Base-by-base conservation (phyloP, 2,888 invertebrate species). In the Xanthia togata region DNA sequence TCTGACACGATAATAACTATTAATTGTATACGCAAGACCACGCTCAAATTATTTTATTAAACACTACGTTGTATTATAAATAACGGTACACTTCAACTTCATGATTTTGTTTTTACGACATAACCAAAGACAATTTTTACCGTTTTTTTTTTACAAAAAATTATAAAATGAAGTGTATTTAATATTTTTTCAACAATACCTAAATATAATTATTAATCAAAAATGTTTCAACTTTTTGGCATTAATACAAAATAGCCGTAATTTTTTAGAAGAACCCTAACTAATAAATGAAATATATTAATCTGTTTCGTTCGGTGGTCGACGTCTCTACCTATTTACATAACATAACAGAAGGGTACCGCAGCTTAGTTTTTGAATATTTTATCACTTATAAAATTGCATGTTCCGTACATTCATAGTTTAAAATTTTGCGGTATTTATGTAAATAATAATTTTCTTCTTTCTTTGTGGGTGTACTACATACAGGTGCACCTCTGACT, bases 261-360 rank as follows among this genome's bases (percentile, higher is more conserved):
- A 72, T 20, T 83, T 80, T 80, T 84, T 74, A 68, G 71, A 78
- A 78, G 50, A 67, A 47, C 14, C 78, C 80, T 87, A 87, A 76
- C 67, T 82, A 76, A 76, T 79, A 78, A 68, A 77, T 73, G 63
- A 60, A 83, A 87, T 88, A 87, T 88, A 87, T 88, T 87, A 87
- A 76, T 79, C 86, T 82, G 71, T 83, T 73, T 86, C 85, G 88
- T 73, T 86, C 87, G 87, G 87, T 87, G 87, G 87, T 83, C 68
- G 74, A 81, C 78, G 85, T 85, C 86, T 85, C 75, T 86, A 80
- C 71, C 41, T 85, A 85, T 76, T 85, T 81, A 87, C 71, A 86
- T 76, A 76, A 85, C 67, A 78, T 67, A 74, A 73, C 65, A 64
- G 73, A 73, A 76, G 64, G 62, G 12, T 47, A 44, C 41, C 20